Conservation (phyloP, 2,888 invertebrate genomes). For the Thumatha senex region DNA sequence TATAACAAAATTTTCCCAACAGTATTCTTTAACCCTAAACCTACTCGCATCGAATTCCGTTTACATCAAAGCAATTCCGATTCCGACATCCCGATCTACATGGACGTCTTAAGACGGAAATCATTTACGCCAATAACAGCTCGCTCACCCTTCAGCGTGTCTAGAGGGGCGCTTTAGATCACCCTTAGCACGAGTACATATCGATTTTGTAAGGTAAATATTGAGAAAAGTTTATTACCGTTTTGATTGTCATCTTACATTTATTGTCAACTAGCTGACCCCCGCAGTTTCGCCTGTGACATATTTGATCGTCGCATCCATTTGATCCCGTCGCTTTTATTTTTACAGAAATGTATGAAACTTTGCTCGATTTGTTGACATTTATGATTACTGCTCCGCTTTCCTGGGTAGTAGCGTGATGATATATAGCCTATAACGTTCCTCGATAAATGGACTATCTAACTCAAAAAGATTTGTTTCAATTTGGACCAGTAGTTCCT, state of each 20-base stretch:
- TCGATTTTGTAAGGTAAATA: slow-evolving; percentile 63
- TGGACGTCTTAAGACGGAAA: slow-evolving; percentile 54
- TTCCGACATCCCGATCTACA: slow-evolving; percentile 32
- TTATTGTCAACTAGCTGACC: slow-evolving; percentile 15
- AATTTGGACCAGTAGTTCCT: too few species aligned
- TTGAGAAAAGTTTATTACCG: slow-evolving; percentile 48
- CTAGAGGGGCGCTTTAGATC: slow-evolving; percentile 51
- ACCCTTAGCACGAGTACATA: slow-evolving; percentile 55
- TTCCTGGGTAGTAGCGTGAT: too few species aligned
- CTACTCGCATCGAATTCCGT: not conserved
- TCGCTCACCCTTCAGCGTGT: slow-evolving; percentile 28
- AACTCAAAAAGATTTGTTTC: too few species aligned
- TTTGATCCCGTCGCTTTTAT: too few species aligned
- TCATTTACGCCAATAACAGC: slow-evolving; percentile 68
- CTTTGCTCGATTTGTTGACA: too few species aligned
- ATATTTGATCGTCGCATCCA: too few species aligned
- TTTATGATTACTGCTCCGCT: too few species aligned
- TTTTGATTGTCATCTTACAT: slow-evolving; percentile 37
- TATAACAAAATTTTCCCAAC: not conserved
- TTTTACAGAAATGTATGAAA: too few species aligned
- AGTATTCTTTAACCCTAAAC: not conserved
- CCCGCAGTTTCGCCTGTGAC: too few species aligned
- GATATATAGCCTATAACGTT: too few species aligned
- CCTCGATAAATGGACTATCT: too few species aligned
- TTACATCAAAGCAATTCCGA: not conserved